Percentiles rank a stretch among this genome's conserved stretches.
Evolutionary conservation across 2,888 invertebrate species (phyloP).

Genomic region (Minunthozetes semirufus): DNA sequence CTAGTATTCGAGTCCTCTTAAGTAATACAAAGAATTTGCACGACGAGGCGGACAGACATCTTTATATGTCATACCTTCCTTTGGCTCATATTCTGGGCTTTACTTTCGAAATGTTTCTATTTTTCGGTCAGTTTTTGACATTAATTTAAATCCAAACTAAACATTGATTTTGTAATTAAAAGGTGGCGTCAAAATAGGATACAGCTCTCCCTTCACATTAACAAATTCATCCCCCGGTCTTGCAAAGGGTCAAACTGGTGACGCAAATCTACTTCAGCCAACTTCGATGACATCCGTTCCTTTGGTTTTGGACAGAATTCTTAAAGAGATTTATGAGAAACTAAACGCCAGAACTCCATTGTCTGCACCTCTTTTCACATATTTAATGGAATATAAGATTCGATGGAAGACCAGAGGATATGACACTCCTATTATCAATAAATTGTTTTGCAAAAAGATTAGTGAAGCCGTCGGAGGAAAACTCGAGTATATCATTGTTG

Average conservation of each 20-base stretch:
- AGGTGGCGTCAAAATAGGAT: conserved; percentile 85
- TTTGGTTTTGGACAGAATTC: conserved; percentile 90
- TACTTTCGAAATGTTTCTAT: conserved; percentile 62
- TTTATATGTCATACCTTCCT: conserved; percentile 91
- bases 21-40: conserved; percentile 22
- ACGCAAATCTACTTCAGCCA: conserved; percentile 79
- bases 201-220: conserved; percentile 82
- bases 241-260: conserved; percentile 85
- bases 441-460: conserved; percentile 59
- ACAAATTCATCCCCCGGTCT: conserved; percentile 56
- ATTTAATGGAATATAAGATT: conserved; percentile 85
- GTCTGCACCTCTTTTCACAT: conserved; percentile 78
- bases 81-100: conserved; percentile 95
- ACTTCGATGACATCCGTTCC: conserved; percentile 95
- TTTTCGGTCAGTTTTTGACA: conserved; percentile 26
- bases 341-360: conserved; percentile 64
- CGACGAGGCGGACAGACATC: conserved; percentile 49
- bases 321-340: conserved; percentile 92
- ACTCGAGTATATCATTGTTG: conserved; percentile 77
- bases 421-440: conserved; percentile 34
- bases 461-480: conserved; percentile 76
- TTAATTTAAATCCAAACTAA: conserved; percentile 1
- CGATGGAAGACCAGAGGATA: conserved; percentile 33
- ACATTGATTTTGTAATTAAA: conserved; percentile 46
- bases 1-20: background rate